A percentile compares a stretch with the other conserved stretches of the same genome.
phyloP scores from a whole-genome alignment of 2,113 vertebrate genomes.

The Myotis lucifugus region DNA sequence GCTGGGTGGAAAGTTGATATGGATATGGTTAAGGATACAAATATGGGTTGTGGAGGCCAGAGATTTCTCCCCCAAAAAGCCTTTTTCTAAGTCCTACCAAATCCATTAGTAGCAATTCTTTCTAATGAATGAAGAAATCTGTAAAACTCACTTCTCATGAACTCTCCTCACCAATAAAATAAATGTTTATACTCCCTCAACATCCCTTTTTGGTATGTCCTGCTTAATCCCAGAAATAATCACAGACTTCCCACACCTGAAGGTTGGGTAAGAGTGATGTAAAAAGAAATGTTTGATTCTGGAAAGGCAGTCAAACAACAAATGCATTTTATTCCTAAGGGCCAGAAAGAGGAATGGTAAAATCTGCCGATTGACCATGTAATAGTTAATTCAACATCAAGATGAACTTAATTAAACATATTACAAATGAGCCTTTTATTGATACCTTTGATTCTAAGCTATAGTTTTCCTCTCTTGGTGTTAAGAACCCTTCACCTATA shows the following conservation, averaged over 20 bases:
- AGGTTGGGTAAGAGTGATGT: not conserved
- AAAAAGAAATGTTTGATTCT: not conserved
- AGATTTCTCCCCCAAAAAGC: not conserved
- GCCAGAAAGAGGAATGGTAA: not conserved
- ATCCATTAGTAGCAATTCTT: not conserved
- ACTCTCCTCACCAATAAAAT: not conserved
- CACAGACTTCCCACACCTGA: not conserved
- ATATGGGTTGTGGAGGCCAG: not conserved
- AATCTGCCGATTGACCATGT: not conserved
- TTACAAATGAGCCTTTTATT: not conserved
- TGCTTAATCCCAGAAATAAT: not conserved
- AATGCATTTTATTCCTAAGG: not conserved
- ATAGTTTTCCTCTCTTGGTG: not conserved
- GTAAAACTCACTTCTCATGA: not conserved
- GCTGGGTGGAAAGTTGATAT: not conserved
- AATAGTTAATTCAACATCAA: not conserved
- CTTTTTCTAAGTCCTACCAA: not conserved
- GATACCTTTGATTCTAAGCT: not conserved
- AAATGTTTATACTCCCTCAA: not conserved
- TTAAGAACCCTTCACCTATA: not conserved
- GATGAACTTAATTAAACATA: not conserved
- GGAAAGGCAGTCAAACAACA: not conserved
- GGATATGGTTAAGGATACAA: not conserved
- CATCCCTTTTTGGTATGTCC: not conserved
- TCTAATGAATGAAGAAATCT: not conserved